Percentiles rank a stretch among this genome's conserved stretches.
Conservation (phyloP, 1,140 invertebrate genomes). For the Oppia nitens region DNA sequence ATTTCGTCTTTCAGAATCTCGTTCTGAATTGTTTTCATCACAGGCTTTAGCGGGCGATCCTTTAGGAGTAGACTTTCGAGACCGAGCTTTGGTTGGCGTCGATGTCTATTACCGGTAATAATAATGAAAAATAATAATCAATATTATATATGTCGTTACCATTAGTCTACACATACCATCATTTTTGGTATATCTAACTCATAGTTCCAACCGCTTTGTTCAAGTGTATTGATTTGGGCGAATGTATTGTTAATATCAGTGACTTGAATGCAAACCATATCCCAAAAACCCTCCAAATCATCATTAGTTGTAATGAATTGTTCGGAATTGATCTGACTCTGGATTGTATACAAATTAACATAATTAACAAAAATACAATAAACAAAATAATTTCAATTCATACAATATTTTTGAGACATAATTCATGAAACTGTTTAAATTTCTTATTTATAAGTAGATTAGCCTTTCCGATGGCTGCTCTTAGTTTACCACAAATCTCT, state of each 20-base stretch:
- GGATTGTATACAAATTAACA: slow-evolving; percentile 18
- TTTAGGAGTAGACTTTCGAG: not conserved
- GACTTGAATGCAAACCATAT: slow-evolving; percentile 83
- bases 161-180: not conserved
- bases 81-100: not conserved
- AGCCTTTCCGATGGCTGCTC: slow-evolving; percentile 77
- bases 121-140: not conserved
- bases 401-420: slow-evolving; percentile 64
- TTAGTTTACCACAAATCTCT: slow-evolving; percentile 58
- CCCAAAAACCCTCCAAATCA: slow-evolving; percentile 89
- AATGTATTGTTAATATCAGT: slow-evolving; percentile 60
- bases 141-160: not conserved
- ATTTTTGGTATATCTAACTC: not conserved
- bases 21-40: not conserved
- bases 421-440: slow-evolving; percentile 80
- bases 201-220: slow-evolving; percentile 47
- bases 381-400: slow-evolving; percentile 25
- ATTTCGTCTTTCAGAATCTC: slow-evolving; percentile 3
- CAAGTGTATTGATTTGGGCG: slow-evolving; percentile 49
- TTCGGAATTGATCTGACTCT: slow-evolving; percentile 51
- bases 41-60: not conserved
- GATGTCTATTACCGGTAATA: not conserved
- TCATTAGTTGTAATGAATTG: slow-evolving; percentile 68
- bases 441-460: slow-evolving; percentile 72
- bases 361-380: slow-evolving; percentile 1